A percentile compares a stretch with the other conserved stretches of the same genome.
Evolutionary conservation across 2,797 vertebrate genomes (phyloP).

Genomic region (Siniperca obscura): DNA sequence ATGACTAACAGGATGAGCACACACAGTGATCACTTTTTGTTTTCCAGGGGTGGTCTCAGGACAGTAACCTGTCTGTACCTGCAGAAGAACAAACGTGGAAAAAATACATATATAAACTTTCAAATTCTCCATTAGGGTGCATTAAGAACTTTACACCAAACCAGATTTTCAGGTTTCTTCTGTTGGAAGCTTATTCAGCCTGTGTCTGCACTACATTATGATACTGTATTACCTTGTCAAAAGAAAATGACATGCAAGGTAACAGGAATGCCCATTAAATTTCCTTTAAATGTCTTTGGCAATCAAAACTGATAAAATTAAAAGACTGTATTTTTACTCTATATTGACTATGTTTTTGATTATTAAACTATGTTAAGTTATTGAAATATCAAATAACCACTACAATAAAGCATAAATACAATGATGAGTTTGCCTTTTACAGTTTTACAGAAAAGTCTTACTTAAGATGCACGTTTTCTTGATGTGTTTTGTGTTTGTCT

Average conservation of each 20-base stretch:
- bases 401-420: neutral
- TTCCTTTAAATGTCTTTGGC: neutral
- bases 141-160: neutral
- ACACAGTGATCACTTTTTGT: neutral
- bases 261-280: neutral
- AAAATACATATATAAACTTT: neutral
- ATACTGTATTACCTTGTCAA: neutral
- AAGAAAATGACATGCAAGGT: neutral
- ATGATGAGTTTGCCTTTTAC: neutral
- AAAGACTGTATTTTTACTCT: neutral
- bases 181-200: neutral
- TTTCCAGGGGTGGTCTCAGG: neutral
- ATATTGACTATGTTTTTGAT: neutral
- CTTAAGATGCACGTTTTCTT: neutral
- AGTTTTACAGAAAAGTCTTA: neutral
- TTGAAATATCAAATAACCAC: too few relatives aligned
- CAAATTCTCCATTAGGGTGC: neutral
- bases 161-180: constrained; percentile 31
- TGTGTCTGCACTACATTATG: neutral
- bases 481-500: too few relatives aligned
- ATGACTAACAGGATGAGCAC: neutral
- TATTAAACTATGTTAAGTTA: too few relatives aligned
- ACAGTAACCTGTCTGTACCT: constrained; percentile 21
- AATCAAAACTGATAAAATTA: neutral
- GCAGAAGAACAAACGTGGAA: constrained; percentile 4